Evolutionary conservation across 2,888 invertebrate species (phyloP).

Genomic region (Ptychoptera contaminata): DNA sequence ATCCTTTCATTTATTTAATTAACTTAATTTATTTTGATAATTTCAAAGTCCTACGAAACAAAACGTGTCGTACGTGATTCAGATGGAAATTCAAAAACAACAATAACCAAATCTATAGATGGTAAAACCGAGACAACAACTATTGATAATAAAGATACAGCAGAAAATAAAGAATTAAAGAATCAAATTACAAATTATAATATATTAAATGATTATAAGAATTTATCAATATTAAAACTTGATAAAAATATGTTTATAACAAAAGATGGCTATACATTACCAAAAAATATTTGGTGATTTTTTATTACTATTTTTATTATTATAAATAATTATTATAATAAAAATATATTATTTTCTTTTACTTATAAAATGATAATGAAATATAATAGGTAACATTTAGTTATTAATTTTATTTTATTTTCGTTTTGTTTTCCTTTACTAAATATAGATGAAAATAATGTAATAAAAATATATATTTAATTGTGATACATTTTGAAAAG

Average conservation of each 20-base stretch:
- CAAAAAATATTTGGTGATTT: constrained; percentile 30
- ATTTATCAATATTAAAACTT: constrained; percentile 10
- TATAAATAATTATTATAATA: no score
- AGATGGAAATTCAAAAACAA: constrained; percentile 41
- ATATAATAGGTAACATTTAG: no score
- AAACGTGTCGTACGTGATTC: constrained; percentile 37
- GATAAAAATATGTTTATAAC: constrained; percentile 28
- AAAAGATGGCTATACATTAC: constrained; percentile 31
- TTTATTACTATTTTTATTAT: no score
- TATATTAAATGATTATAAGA: background rate
- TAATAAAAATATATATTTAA: no score
- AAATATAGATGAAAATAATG: no score
- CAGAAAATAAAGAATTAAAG: background rate
- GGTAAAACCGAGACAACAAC: constrained; percentile 26
- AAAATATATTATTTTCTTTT: no score
- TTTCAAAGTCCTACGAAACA: constrained; percentile 31
- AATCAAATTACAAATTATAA: background rate
- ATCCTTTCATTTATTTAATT: background rate
- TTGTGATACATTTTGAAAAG: no score
- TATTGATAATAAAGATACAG: constrained; percentile 14
- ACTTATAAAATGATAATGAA: no score
- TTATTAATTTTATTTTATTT: no score
- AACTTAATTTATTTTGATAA: background rate
- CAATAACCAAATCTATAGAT: constrained; percentile 31
- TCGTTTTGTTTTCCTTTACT: no score